A percentile compares a stretch with the other conserved stretches of the same genome.
phyloP scores from a whole-genome alignment of 2,888 invertebrate genomes.

The Scaeva pyrastri region DNA sequence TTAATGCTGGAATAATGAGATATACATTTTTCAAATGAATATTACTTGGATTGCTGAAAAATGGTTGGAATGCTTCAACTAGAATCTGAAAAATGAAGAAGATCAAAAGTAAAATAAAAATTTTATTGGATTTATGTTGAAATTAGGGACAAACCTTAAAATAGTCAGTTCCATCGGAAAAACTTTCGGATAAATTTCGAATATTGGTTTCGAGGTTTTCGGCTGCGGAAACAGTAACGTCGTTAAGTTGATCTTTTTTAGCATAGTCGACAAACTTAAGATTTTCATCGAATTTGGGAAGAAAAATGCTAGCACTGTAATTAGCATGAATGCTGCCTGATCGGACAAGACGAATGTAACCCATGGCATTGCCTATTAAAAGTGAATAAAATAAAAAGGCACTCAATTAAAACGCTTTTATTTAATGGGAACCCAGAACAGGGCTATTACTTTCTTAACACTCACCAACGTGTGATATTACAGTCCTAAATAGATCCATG shows the following conservation, averaged over 20 bases:
- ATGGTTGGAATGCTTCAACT: conserved; percentile 95
- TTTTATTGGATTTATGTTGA: neutral
- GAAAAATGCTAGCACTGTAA: conserved; percentile 94
- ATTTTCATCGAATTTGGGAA: conserved; percentile 90
- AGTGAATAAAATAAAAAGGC: neutral
- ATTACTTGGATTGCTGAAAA: conserved; percentile 93
- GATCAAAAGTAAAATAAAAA: neutral
- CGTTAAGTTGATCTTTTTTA: conserved; percentile 86
- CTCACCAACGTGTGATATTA: conserved; percentile 96
- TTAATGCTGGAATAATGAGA: conserved; percentile 96
- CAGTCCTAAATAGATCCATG: conserved; percentile 95
- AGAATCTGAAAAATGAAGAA: conserved; percentile 86
- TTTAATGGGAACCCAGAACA: no score
- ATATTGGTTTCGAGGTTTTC: conserved; percentile 91
- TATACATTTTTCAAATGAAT: conserved; percentile 96
- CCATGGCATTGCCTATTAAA: conserved; percentile 91
- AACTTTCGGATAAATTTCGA: conserved; percentile 91
- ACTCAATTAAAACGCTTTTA: neutral
- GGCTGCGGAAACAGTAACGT: conserved; percentile 87
- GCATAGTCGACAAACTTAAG: conserved; percentile 87
- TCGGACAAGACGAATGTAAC: conserved; percentile 96
- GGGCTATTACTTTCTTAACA: no score
- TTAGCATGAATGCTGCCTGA: conserved; percentile 97
- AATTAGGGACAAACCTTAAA: conserved; percentile 79
- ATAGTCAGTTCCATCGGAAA: conserved; percentile 86